phyloP scores from a whole-genome alignment of 2,113 vertebrate genomes.

The Microcebus lehilahytsara region DNA sequence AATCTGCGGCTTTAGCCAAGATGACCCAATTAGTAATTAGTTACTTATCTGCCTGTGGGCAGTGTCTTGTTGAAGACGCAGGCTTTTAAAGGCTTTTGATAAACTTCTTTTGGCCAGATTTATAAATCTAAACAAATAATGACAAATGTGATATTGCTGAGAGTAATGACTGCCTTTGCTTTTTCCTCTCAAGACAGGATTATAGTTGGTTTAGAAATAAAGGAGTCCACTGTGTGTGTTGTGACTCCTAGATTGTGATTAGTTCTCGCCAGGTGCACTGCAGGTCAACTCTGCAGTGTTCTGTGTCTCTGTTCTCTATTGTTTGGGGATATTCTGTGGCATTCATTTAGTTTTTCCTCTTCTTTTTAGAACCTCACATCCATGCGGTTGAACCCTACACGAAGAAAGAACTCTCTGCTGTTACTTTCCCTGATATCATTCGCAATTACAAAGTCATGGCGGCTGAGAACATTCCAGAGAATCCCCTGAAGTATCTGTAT shows the following conservation, averaged over 20 bases:
- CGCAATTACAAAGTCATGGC: slow-evolving; percentile 99
- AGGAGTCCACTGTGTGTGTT: rapidly evolving
- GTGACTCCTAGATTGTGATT: neutral
- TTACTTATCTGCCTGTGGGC: neutral
- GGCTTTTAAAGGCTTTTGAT: neutral
- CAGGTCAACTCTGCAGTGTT: neutral
- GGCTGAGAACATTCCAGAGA: slow-evolving; percentile 95
- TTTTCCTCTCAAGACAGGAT: neutral
- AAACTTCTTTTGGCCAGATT: neutral
- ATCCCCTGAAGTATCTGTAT: slow-evolving; percentile 94
- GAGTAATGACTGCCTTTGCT: neutral
- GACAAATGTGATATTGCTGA: neutral
- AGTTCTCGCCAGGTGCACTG: neutral
- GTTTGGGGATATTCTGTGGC: neutral
- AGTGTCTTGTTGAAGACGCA: neutral
- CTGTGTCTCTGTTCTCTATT: neutral
- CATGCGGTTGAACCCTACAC: slow-evolving; percentile 98
- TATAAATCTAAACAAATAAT: neutral
- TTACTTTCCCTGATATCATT: slow-evolving; percentile 96
- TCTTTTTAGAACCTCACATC: slow-evolving; percentile 85
- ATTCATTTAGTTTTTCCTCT: neutral
- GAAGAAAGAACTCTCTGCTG: slow-evolving; percentile 94
- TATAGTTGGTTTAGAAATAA: neutral
- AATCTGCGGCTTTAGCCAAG: neutral
- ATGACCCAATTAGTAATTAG: neutral